These are phyloP conservation scores for Eurystomus glaucurus DNA, from an alignment of 2,797 vertebrate species.

Conservation along the genomic window DNA sequence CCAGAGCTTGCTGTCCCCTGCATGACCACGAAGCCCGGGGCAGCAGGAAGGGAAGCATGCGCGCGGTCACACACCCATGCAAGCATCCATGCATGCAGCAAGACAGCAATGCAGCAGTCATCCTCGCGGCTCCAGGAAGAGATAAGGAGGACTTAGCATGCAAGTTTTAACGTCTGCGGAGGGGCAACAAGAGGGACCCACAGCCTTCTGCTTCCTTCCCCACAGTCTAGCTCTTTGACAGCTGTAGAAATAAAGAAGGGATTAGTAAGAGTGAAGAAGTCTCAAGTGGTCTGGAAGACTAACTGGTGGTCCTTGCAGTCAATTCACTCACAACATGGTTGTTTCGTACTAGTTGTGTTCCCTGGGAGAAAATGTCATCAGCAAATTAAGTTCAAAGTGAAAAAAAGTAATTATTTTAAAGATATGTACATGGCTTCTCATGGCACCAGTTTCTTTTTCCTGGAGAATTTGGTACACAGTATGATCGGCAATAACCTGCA, in stretches of 20 bases:
- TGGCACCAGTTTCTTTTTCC: neutral
- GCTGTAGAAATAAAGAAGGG: neutral
- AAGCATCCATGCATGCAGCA: neutral
- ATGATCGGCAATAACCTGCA: neutral
- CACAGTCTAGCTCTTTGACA: neutral
- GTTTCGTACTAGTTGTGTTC: neutral
- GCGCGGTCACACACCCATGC: constrained; percentile 73
- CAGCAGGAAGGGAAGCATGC: neutral
- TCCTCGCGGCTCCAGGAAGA: neutral
- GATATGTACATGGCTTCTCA: neutral
- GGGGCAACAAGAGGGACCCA: neutral
- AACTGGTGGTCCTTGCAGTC: neutral
- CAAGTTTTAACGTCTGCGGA: neutral
- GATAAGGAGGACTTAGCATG: neutral
- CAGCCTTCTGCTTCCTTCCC: neutral
- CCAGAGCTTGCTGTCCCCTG: neutral
- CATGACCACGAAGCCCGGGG: neutral
- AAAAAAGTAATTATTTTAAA: neutral
- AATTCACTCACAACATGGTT: neutral
- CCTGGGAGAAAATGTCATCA: neutral
- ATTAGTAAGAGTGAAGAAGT: neutral
- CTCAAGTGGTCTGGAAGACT: neutral
- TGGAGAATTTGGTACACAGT: neutral
- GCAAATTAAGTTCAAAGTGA: neutral
- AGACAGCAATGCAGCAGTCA: neutral